Evolutionary conservation across 2,888 invertebrate species (phyloP).

Genomic region (Leucania comma): DNA sequence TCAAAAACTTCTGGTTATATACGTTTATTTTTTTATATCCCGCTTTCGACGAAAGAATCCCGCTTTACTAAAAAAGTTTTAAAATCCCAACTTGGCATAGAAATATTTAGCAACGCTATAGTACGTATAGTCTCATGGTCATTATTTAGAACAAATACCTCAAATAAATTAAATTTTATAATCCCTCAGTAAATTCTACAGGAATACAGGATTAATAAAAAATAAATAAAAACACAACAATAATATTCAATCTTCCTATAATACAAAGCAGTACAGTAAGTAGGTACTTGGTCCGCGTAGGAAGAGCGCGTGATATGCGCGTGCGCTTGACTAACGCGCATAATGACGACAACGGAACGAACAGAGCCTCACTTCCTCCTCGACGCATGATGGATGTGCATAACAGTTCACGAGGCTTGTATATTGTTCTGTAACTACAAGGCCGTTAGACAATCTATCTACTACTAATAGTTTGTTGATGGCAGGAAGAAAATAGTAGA

Average conservation of each 20-base stretch:
- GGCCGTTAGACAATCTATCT: conserved; percentile 28
- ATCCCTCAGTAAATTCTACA: background rate
- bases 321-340: conserved; percentile 49
- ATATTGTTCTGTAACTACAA: conserved; percentile 34
- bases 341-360: conserved; percentile 57
- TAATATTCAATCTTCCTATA: conserved; percentile 3
- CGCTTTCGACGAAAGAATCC: no score
- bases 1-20: no score
- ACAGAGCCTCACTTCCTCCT: conserved; percentile 58
- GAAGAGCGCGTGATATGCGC: conserved; percentile 47
- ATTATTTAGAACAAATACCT: no score
- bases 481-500: background rate
- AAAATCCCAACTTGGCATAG: no score
- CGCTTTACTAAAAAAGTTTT: no score
- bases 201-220: background rate
- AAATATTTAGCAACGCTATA: no score
- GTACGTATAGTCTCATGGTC: no score
- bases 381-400: conserved; percentile 50
- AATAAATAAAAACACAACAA: background rate
- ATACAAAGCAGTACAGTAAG: conserved; percentile 7
- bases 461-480: conserved; percentile 10
- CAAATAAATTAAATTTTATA: no score
- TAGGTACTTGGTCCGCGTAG: conserved; percentile 24
- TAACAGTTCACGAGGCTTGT: conserved; percentile 40
- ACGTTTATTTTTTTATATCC: no score